These are phyloP conservation scores for Nemurella pictetii DNA, from an alignment of 2,888 invertebrate genomes.

Conservation along the genomic window DNA sequence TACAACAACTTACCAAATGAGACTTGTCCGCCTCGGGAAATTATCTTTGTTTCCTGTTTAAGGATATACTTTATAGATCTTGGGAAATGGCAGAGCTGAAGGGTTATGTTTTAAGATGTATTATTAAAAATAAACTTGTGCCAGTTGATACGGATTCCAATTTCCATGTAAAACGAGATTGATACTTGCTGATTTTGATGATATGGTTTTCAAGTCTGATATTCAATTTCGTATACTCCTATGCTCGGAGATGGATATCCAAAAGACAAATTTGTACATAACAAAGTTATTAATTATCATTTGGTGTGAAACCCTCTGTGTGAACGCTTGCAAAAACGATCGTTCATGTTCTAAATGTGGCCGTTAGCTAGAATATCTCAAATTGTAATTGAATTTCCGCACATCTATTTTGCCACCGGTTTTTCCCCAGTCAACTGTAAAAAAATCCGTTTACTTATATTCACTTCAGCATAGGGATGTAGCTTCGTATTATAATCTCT, in stretches of 20 bases:
- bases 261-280: neutral
- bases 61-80: neutral
- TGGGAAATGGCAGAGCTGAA: neutral
- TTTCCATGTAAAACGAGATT: no score
- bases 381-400: neutral
- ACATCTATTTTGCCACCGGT: neutral
- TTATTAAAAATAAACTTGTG: neutral
- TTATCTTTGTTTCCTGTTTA: neutral
- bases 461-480: neutral
- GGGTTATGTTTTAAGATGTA: neutral
- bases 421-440: neutral
- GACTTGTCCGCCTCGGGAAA: constrained; percentile 2
- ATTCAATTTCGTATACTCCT: neutral
- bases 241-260: neutral
- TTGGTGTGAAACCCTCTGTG: neutral
- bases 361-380: no score
- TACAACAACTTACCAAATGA: constrained; percentile 18
- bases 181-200: neutral
- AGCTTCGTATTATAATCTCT: neutral
- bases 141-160: neutral
- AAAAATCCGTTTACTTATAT: neutral
- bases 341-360: no score
- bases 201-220: neutral
- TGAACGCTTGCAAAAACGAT: neutral
- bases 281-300: neutral